Evolutionary conservation across 2,888 invertebrate species (phyloP), one percentile per base, ranked within the genome.

Genomic region (Perizoma flavofasciatum): DNA sequence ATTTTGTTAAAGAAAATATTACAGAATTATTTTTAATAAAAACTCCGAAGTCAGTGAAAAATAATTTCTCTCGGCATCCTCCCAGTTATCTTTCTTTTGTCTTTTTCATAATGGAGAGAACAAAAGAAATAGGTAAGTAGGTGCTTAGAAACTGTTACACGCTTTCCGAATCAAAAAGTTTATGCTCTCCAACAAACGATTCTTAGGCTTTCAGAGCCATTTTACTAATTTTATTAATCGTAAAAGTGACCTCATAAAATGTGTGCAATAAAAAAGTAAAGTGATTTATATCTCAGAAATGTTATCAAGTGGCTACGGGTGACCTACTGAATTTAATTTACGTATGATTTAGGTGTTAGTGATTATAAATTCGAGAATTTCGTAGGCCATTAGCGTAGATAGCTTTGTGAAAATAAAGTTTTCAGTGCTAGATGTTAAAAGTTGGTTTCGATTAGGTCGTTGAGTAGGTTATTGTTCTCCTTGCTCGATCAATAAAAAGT

Each of bases 241-340:
- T 79, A 78, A 79, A 80, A 77, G 70, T 76, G 74, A 75, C 76
- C 75, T 63, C 61, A 72, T 79, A 81, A 81, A 78, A 73, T 67
- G 60, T 66, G 32, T 9, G 55, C 59, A 77, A 72, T 77, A 78
- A 76, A 77, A 73, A 61, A 47, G 68, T 69, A 70, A 73, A 72
- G 73, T 75, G 74, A 83, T 83, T 82, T 78, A 81, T 78, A 73
- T 68, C 66, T 56, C 66, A 62, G 56, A 68, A 77, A 80, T 74
- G 64, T 77, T 75, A 81, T 82, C 75, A 66, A 61, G 60, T 63
- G 63, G 57, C 68, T 60, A 66, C 68, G 66, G 66, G 70, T 49
- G 54, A 56, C 54, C 59, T 56, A 55, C 59, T 56, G 51, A 58
- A 55, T 50, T 58, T 48, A 22, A 61, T 53, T 33, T 49, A 47